Base-by-base conservation (phyloP, 2,113 vertebrate species). In the Gallinago jamesoni region DNA sequence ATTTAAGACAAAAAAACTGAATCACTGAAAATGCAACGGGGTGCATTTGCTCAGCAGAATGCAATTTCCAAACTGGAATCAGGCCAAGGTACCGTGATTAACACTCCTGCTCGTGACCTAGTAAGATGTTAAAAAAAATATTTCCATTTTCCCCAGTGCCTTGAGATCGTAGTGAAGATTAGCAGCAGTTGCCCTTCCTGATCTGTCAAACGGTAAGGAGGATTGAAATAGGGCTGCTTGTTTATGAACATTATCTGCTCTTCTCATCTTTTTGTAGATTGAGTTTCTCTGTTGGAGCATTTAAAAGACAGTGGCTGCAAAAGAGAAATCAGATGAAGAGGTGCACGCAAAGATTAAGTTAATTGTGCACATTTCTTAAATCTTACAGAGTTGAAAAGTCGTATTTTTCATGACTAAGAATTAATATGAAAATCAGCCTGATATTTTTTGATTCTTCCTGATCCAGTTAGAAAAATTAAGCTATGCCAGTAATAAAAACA, bases 141-240 rank as follows among this genome's bases (percentile, higher is more conserved):
- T 62, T 95, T 87, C 69, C 39, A 21, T 93, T 94, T 95, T 75
- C 69, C 53, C 56, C 28, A 11, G 33, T 78, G 89, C 74, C 59
- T 87, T 85, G 31, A 93, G 80, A 89, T 64, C 24, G 37, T 7
- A 87, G 67, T 41, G 83, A 69, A 89, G 89, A 95, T 96, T 50
- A 94, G 59, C 41, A 89, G 89, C 76, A 73, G 43, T 23, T 95
- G 70, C 45, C 50, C n/a, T 90, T 91, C 59, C 76, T 43, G 52
- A 91, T 79, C 30, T 82, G 39, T 83, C 69, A 92, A 80, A 87
- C 2, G 4, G 52, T 59, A 77, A 80, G 24, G 66, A 56, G n/a
- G n/a, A 50, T 52, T 91, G 81, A 92, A 96, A 68, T 5, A 62
- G 35, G 76, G 70, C 59, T 93, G 48, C 52, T 89, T 77, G 56